Evolutionary conservation across 2,888 invertebrate genomes (phyloP).

Genomic region (Clostera curtula): DNA sequence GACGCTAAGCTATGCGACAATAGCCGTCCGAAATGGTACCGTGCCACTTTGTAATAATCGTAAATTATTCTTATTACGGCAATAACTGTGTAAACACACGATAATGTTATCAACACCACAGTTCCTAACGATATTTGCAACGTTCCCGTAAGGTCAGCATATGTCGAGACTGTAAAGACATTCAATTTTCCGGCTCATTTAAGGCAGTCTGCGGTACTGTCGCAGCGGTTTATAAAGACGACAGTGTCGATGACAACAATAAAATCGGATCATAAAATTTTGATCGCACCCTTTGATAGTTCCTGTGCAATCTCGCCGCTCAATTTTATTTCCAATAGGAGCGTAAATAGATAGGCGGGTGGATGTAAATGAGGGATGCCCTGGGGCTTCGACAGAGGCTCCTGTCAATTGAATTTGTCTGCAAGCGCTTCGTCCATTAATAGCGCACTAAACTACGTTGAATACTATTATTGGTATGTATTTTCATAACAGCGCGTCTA

Average conservation of each 20-base stretch:
- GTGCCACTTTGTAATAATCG: slow-evolving; percentile 34
- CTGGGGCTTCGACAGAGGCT: slow-evolving; percentile 58
- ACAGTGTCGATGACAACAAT: slow-evolving; percentile 54
- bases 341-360: slow-evolving; percentile 63
- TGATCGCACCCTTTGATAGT: slow-evolving; percentile 55
- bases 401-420: slow-evolving; percentile 73
- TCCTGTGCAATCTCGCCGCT: slow-evolving; percentile 60
- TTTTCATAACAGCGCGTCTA: slow-evolving; percentile 55
- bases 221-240: slow-evolving; percentile 41
- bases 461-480: slow-evolving; percentile 61
- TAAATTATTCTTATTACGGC: slow-evolving; percentile 20
- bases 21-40: slow-evolving; percentile 36
- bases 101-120: slow-evolving; percentile 16
- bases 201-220: slow-evolving; percentile 27
- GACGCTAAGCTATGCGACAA: slow-evolving; percentile 51
- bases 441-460: slow-evolving; percentile 63
- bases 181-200: slow-evolving; percentile 38
- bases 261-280: slow-evolving; percentile 60
- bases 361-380: slow-evolving; percentile 60
- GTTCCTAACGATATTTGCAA: slow-evolving; percentile 9
- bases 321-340: slow-evolving; percentile 61
- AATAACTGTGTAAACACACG: slow-evolving; percentile 19
- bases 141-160: slow-evolving; percentile 14
- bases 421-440: slow-evolving; percentile 65
- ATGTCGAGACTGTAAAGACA: slow-evolving; percentile 25